Base-by-base conservation (phyloP, 2,113 vertebrate species). In the Spermophilus dauricus region DNA sequence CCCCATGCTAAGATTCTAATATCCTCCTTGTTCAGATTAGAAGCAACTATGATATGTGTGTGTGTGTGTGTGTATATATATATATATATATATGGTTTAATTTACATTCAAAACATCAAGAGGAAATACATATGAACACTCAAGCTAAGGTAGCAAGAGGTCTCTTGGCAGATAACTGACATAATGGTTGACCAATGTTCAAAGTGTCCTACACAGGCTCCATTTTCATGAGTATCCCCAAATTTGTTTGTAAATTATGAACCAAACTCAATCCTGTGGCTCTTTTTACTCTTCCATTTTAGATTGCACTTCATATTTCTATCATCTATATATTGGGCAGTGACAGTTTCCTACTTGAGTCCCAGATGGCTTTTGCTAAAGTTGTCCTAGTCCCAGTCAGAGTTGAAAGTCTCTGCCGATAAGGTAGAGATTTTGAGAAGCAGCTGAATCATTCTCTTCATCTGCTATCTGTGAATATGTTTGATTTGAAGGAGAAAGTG, bases 331-430 rank as follows among this genome's bases (percentile, higher is more conserved):
- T 95, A 48, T 39, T 51, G 73, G 56, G n/a, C 28, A 58, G 39
- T 92, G 83, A 93, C 75, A 75, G 90, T 96, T 84, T 91, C 83
- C 73, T 86, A 53, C 63, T 37, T 45, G 39, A 51, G 90, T 87
- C 65, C 12, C 37, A 72, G 58, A 45, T 88, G 61, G 82, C n/a
- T 94, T 91, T 95, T 92, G 39, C 69, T 92, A 81, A 97, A 96
- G 84, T 82, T 91, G 73, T 85, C 58, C 84, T 87, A 77, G 18
- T 86, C 37, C 12, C 14, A 85, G 90, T 18, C 78, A 89, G 56
- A 95, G 42, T 42, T 85, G 76, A 92, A 92, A 96, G 89, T 92
- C 34, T 24, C 91, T 83, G 53, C 39, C 91, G 96, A 12, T 61
- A 48, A 95, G 69, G 48, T 83, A 91, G 37, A 11, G 51, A 58